Evolutionary conservation across 2,888 invertebrate species (phyloP), one percentile per base, ranked within the genome.

Genomic region (Clunio marinus): DNA sequence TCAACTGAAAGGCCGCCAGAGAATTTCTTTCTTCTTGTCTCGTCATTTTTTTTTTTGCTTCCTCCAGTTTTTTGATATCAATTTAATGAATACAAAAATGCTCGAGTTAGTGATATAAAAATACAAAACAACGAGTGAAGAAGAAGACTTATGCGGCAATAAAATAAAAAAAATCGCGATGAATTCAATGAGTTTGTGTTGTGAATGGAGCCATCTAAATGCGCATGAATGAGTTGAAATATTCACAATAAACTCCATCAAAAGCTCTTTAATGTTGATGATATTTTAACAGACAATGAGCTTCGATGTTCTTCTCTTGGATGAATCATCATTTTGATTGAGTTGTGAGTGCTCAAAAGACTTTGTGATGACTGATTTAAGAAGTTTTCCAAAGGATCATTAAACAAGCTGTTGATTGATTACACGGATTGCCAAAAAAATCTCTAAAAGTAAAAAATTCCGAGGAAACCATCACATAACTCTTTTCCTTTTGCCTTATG

Each of bases 371-470:
- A n/a, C n/a, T n/a, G n/a, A n/a, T n/a, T n/a, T n/a, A n/a, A n/a
- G n/a, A n/a, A n/a, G n/a, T n/a, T n/a, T n/a, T n/a, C n/a, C n/a
- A n/a, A n/a, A n/a, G n/a, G n/a, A n/a, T n/a, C 10, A n/a, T 41
- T 62, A 35, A 62, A 62, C 62, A 41, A 62, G 62, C 62, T 37
- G 62, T 62, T 62, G 62, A 62, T 62, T 62, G 62, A 62, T 62
- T 41, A 41, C 62, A 15, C 25, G 32, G 32, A 32, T 4, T 32
- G 32, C 32, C 32, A 8, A 32, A 41, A 41, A n/a, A 15, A 15
- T n/a, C n/a, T n/a, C n/a, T n/a, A n/a, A n/a, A n/a, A n/a, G n/a
- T n/a, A n/a, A n/a, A n/a, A n/a, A n/a, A 3, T 41, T 41, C 41
- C 10, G 41, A 5, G 10, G 41, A 41, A 41, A 41, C n/a, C 10